Percentiles rank a stretch among this genome's conserved stretches.
Evolutionary conservation across 2,797 vertebrate species (phyloP).

Genomic region (Gymnoscopelus braueri): DNA sequence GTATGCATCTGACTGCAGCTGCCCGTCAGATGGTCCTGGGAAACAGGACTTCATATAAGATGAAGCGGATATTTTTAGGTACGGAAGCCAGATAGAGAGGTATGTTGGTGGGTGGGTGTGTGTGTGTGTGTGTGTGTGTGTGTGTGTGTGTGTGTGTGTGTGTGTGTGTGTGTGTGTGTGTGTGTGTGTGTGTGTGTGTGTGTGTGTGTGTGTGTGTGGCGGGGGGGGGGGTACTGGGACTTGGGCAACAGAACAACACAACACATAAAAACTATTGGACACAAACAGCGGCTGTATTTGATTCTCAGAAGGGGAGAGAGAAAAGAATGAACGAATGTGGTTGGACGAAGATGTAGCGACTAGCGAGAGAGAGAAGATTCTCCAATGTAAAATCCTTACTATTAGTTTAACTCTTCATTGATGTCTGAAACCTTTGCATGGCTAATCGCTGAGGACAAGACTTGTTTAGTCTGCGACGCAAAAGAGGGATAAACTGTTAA

Average conservation of each 20-base stretch:
- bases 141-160: too few species aligned
- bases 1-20: conserved; percentile 50
- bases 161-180: too few species aligned
- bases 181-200: too few species aligned
- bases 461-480: conserved; percentile 2
- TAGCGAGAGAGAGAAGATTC: conserved; percentile 1
- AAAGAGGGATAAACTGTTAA: conserved; percentile 7
- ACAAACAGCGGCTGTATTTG: background rate
- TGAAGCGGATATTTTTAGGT: conserved; percentile 35
- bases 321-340: conserved; percentile 10
- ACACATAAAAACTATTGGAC: conserved; percentile 29
- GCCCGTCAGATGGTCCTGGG: conserved; percentile 49
- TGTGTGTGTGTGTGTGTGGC: too few species aligned
- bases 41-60: conserved; percentile 47
- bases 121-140: too few species aligned
- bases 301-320: conserved; percentile 20
- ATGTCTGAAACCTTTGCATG: conserved; percentile 17
- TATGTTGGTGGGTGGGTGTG: conserved; percentile 2
- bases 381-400: background rate
- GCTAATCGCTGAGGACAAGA: background rate
- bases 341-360: conserved; percentile 14
- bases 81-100: conserved; percentile 18
- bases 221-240: background rate
- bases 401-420: conserved; percentile 6
- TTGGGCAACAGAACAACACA: conserved; percentile 34